Evolutionary conservation across 2,797 vertebrate species (phyloP), one percentile per base, ranked within the genome.

Genomic region (Poecilia wingei): DNA sequence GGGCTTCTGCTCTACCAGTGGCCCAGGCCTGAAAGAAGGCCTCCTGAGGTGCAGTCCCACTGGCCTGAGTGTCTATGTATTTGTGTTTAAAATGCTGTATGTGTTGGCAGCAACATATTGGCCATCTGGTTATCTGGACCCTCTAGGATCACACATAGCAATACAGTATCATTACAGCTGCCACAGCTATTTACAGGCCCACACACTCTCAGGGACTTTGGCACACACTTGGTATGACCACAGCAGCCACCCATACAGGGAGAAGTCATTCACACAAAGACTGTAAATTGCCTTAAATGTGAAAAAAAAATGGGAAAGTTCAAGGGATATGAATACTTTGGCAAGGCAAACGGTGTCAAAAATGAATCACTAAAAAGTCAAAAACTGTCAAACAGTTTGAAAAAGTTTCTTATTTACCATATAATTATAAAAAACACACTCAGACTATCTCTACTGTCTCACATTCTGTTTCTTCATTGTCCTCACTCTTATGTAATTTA

Each of bases 101-200:
- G 75, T 86, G 84, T 92, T 94, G 92, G 89, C 91, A 87, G 79
- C 73, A 72, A 83, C 86, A 83, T 83, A 80, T 84, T 87, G 91
- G 91, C 95, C 95, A 96, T 95, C 94, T 96, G 95, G 87, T 89
- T 79, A 76, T 87, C 86, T 91, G 90, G 93, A 90, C 91, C 89
- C 91, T 94, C 57, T 86, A 93, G 93, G 91, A 94, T 91, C 78
- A 84, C 84, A 91, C 89, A 87, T 83, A 87, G 82, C 83, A 89
- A 82, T 79, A 87, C 79, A 86, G 87, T 79, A 82, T 86, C 55
- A 51, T 75, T 88, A 66, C 88, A 90, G 87, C 90, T 94, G 92
- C 89, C 78, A 83, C 83, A 93, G 93, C 91, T 92, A 92, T 95
- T 94, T 93, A 90, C 84, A 87, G 90, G 89, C 90, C 87, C 85